Percentiles rank a stretch among this genome's conserved stretches.
Evolutionary conservation across 2,888 invertebrate genomes (phyloP).

Genomic region (Theretra japonica): DNA sequence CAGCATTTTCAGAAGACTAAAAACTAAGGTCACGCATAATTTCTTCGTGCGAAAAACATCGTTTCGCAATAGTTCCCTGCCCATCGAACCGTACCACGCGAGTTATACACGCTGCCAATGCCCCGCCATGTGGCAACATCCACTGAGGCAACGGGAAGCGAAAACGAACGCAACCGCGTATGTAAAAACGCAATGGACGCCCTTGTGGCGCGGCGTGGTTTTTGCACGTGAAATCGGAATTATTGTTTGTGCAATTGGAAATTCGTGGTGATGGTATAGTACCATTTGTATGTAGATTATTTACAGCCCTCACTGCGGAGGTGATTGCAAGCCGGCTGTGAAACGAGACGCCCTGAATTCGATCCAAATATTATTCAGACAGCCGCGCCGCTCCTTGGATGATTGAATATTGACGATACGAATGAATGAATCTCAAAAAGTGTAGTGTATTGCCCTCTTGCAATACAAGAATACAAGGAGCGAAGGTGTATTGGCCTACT

Average conservation of each 20-base stretch:
- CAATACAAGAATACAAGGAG: no score
- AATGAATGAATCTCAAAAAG: no score
- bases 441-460: no score
- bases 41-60: neutral
- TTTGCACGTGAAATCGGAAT: neutral
- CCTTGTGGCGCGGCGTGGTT: conserved; percentile 1
- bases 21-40: neutral
- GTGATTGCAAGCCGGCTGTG: no score
- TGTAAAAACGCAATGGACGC: neutral
- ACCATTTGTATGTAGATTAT: neutral
- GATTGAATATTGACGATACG: no score
- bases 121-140: conserved; percentile 10
- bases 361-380: no score
- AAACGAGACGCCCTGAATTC: no score
- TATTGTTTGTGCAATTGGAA: neutral
- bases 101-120: neutral
- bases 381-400: no score
- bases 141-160: conserved; percentile 23
- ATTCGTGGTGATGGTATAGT: no score
- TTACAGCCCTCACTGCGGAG: no score
- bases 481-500: no score
- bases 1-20: no score
- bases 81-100: neutral
- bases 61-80: neutral
- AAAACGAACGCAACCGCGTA: neutral